phyloP scores from a whole-genome alignment of 2,797 vertebrate species.

The Cirrhinus molitorella region DNA sequence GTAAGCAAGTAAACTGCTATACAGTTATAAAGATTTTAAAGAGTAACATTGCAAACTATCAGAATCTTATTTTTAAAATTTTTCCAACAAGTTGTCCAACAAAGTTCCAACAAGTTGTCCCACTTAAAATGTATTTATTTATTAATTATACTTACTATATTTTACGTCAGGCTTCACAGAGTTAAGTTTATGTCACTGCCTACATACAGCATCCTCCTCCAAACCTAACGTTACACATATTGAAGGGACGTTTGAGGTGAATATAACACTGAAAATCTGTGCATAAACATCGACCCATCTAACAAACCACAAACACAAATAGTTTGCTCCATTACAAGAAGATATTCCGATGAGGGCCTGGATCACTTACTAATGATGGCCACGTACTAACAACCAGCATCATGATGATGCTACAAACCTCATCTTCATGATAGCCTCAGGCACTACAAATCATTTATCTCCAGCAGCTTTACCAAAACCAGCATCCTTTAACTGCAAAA shows the following conservation, averaged over 20 bases:
- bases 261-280: not conserved
- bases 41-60: not conserved
- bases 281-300: not conserved
- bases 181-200: not conserved
- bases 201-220: not conserved
- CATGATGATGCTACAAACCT: not conserved
- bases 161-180: not conserved
- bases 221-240: not conserved
- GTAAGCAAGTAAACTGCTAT: not conserved
- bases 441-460: not conserved
- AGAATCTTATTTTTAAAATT: no score
- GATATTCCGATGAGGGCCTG: not conserved
- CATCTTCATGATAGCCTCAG: conserved; percentile 8
- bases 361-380: not conserved
- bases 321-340: not conserved
- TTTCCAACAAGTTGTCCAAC: no score
- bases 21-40: not conserved
- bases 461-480: not conserved
- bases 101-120: not conserved
- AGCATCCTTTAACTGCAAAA: not conserved
- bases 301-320: not conserved
- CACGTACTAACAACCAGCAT: conserved; percentile 22
- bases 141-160: not conserved
- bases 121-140: not conserved
- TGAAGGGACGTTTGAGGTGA: not conserved